Percentiles rank a stretch among this genome's conserved stretches.
Evolutionary conservation across 2,113 vertebrate species (phyloP).

Genomic region (Martes martes): DNA sequence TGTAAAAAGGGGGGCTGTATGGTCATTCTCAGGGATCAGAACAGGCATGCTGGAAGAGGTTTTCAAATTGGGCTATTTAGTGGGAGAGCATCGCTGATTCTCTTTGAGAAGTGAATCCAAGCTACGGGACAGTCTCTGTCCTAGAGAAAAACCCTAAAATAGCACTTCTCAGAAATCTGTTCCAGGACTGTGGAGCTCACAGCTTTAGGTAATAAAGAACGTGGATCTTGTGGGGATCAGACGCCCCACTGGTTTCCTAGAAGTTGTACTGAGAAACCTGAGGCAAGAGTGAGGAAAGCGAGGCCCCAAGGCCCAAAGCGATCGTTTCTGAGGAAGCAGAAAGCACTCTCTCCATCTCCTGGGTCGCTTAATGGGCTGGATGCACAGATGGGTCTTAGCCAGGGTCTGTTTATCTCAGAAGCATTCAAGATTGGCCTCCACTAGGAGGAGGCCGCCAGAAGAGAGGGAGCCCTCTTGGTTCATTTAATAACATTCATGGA

Average conservation of each 20-base stretch:
- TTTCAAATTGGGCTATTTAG: not conserved
- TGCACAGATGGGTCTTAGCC: not conserved
- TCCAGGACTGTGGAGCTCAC: not conserved
- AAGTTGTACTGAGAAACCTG: constrained; percentile 20
- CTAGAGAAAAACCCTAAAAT: not conserved
- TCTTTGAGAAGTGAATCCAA: not conserved
- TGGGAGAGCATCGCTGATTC: not conserved
- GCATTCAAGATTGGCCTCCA: not conserved
- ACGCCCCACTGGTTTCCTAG: not conserved
- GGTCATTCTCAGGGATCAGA: not conserved
- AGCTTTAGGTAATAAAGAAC: not conserved
- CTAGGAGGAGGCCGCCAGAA: not conserved
- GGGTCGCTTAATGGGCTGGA: constrained; percentile 13
- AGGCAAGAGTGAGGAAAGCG: constrained; percentile 32
- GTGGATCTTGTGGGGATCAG: not conserved
- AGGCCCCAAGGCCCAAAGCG: not conserved
- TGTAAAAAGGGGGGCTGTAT: not conserved
- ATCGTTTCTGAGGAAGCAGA: constrained; percentile 23
- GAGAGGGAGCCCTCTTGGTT: not conserved
- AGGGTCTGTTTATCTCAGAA: not conserved
- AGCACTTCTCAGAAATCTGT: not conserved
- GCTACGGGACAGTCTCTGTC: not conserved
- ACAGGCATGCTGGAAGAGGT: not conserved
- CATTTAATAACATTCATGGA: not conserved
- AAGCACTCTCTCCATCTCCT: not conserved